Conservation (phyloP, 2,888 invertebrate genomes). For the Rhagium mordax region DNA sequence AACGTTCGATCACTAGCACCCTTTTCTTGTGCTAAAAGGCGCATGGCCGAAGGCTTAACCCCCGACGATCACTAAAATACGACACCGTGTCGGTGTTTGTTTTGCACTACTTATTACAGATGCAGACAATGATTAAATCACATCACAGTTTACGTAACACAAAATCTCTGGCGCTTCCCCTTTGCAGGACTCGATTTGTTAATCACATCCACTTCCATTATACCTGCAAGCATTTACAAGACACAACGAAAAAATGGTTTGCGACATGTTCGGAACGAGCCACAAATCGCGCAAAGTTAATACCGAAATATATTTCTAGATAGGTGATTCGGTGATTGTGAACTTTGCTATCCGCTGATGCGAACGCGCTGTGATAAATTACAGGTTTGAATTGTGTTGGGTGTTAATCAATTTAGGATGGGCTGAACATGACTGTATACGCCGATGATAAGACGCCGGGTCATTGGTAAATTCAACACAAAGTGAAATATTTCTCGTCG, state of each 20-base stretch:
- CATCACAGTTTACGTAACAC: constrained; percentile 22
- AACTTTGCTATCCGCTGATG: constrained; percentile 15
- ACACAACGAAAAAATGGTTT: constrained; percentile 23
- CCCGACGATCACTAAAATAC: constrained; percentile 16
- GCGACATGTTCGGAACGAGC: neutral
- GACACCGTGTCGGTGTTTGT: neutral
- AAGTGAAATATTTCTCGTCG: constrained; percentile 58
- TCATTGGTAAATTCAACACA: constrained; percentile 62
- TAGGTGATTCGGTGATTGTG: constrained; percentile 5
- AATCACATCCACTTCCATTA: constrained; percentile 33
- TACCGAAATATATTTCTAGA: neutral
- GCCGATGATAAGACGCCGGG: constrained; percentile 58
- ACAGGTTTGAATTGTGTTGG: constrained; percentile 23
- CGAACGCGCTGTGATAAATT: constrained; percentile 22
- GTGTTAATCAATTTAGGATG: constrained; percentile 52
- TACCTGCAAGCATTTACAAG: constrained; percentile 24
- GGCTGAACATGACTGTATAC: constrained; percentile 47
- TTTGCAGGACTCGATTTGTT: neutral
- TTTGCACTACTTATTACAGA: neutral
- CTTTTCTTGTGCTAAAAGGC: constrained; percentile 44
- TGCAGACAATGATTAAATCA: neutral
- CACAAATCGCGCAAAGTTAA: neutral
- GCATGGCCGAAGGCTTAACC: constrained; percentile 57
- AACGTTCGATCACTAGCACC: constrained; percentile 54
- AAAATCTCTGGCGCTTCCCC: neutral